Evolutionary conservation across 1,140 invertebrate species (phyloP).

Genomic region (Sesamia nonagrioides): DNA sequence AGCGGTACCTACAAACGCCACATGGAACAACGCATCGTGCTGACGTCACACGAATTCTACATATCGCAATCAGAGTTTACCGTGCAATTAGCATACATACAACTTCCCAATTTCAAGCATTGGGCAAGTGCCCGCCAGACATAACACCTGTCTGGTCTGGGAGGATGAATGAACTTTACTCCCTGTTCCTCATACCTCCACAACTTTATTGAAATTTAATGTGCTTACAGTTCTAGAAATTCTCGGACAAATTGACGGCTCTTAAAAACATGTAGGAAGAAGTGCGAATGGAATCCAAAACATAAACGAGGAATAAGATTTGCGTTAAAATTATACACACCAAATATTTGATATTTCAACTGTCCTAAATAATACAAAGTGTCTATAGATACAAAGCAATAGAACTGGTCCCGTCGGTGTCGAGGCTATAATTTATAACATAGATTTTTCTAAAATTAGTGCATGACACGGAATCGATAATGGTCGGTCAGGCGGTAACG

Average conservation of each 20-base stretch:
- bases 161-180: too few relatives aligned
- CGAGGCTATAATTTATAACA: slow-evolving; percentile 57
- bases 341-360: slow-evolving; percentile 32
- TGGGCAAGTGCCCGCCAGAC: too few relatives aligned
- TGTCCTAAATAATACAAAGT: slow-evolving; percentile 39
- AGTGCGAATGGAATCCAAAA: slow-evolving; percentile 28
- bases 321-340: slow-evolving; percentile 22
- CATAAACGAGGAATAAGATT: slow-evolving; percentile 38
- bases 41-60: too few relatives aligned
- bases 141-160: too few relatives aligned
- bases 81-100: too few relatives aligned
- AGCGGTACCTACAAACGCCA: too few relatives aligned
- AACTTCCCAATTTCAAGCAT: too few relatives aligned
- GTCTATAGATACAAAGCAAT: slow-evolving; percentile 25
- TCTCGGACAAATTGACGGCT: slow-evolving; percentile 21
- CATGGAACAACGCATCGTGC: too few relatives aligned
- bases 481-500: slow-evolving; percentile 61
- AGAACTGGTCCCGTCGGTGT: slow-evolving; percentile 41
- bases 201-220: slow-evolving; percentile 50
- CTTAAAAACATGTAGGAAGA: slow-evolving; percentile 35
- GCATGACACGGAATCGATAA: slow-evolving; percentile 69
- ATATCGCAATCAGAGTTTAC: too few relatives aligned
- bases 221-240: slow-evolving; percentile 39
- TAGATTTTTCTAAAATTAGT: slow-evolving; percentile 73
- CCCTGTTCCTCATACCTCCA: too few relatives aligned